Evolutionary conservation across 1,140 invertebrate genomes (phyloP), one percentile per base, ranked within the genome.

Genomic region (Drosophila burlai): DNA sequence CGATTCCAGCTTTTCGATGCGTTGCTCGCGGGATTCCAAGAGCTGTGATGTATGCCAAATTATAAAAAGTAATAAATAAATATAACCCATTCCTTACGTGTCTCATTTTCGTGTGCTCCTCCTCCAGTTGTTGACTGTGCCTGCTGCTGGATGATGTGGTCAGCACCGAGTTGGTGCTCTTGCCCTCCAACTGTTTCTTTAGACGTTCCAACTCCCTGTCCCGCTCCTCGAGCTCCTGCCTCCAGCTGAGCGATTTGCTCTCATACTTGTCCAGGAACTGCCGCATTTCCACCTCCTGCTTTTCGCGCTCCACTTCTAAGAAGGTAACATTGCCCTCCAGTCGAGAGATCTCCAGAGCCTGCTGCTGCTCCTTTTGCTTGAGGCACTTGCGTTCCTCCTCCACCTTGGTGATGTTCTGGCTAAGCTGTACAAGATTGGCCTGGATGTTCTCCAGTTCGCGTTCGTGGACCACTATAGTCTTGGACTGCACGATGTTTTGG

Each of bases 401-500:
- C 29, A 85, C 54, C 2, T 79, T 50, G 13, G 80, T 68, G 36
- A 93, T 74, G 60, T 92, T 86, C 49, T 83, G 71, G 18, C 72
- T 85, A 1, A 93, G 67, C 43, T 92, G 71, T 21, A 76, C n/a
- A 0, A 92, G 58, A 42, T 82, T 81, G 0, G 59, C 31, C 43
- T 85, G 87, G 31, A 85, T 74, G 38, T 82, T 79, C 24, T 76
- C 64, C 40, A 91, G 52, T 3, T 93, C 83, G 4, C 89, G 78
- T 45, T 93, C 91, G n/a, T 87, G 67, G 2, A 83, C 36, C 2
- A 80, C 81, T 26, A 93, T 92, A 0, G 80, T 90, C 47, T 93
- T 92, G 7, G 91, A 83, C 57, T 93, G 90, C 8, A 58, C 80
- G 34, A 92, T 89, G 49, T 91, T 92, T 60, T 93, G 87, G 31